Percentiles rank a stretch among this genome's conserved stretches.
Conservation (phyloP, 2,888 invertebrate genomes). For the Pristionchus entomophagus region DNA sequence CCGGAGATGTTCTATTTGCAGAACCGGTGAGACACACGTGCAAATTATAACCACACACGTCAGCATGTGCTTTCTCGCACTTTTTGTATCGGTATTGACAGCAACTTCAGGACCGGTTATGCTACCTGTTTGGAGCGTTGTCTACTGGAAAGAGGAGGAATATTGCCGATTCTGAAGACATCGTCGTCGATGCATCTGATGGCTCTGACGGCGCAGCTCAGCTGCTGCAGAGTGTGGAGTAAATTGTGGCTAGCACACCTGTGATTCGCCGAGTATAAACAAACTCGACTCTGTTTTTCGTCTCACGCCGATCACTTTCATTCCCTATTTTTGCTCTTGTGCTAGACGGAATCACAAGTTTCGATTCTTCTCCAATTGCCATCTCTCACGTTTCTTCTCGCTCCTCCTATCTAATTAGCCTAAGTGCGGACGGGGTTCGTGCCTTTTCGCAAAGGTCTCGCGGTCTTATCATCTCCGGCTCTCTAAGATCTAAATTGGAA, state of each 20-base stretch:
- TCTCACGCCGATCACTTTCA: background rate
- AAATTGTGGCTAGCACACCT: background rate
- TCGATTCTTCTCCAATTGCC: slow-evolving; percentile 9
- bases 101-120: background rate
- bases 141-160: slow-evolving; percentile 6
- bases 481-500: background rate
- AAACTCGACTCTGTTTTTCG: background rate
- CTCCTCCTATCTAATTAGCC: slow-evolving; percentile 1
- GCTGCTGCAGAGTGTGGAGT: background rate
- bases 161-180: background rate
- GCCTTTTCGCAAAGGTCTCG: background rate
- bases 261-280: slow-evolving; percentile 27
- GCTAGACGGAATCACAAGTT: slow-evolving; percentile 1
- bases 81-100: background rate
- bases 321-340: background rate
- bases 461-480: background rate
- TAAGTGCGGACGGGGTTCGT: slow-evolving; percentile 3
- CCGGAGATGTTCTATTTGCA: background rate
- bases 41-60: background rate
- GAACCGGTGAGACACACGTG: background rate
- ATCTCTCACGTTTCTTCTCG: background rate
- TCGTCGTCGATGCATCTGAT: background rate
- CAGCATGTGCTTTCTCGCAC: background rate
- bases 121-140: background rate
- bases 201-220: background rate